A percentile compares a stretch with the other conserved stretches of the same genome.
Conservation (phyloP, 2,888 invertebrate genomes). For the Cinara cedri region DNA sequence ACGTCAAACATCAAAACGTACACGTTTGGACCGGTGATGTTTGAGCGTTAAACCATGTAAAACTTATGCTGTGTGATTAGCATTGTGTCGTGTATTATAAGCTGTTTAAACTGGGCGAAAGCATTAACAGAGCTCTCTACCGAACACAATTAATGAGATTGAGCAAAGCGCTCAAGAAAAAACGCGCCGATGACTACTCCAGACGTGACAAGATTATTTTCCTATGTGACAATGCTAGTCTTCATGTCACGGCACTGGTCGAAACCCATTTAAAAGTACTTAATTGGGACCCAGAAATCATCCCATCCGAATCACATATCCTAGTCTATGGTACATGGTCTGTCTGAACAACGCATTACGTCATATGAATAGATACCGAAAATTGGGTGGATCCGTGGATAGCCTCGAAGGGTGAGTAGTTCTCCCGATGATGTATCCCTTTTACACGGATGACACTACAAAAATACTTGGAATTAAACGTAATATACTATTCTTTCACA, state of each 20-base stretch:
- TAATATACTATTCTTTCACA: background rate
- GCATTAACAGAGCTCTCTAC: background rate
- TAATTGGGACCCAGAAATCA: constrained; percentile 59
- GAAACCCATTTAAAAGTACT: constrained; percentile 50
- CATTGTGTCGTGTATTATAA: constrained; percentile 7
- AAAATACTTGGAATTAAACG: constrained; percentile 19
- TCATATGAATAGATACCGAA: constrained; percentile 58
- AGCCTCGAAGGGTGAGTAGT: too few relatives aligned
- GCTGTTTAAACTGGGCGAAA: background rate
- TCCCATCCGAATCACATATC: constrained; percentile 59
- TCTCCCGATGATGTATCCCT: constrained; percentile 57
- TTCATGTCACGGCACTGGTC: background rate
- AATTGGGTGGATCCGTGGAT: constrained; percentile 58
- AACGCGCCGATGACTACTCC: background rate
- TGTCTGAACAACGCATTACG: constrained; percentile 58
- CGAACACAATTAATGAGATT: background rate
- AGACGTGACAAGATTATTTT: background rate
- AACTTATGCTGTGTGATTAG: background rate
- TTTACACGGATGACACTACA: constrained; percentile 47
- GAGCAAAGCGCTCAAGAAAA: constrained; percentile 15
- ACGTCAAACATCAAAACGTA: too few relatives aligned
- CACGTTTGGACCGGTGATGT: too few relatives aligned
- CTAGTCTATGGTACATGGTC: constrained; percentile 58
- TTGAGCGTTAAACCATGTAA: too few relatives aligned
- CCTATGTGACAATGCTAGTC: background rate